phyloP scores from a whole-genome alignment of 1,140 invertebrate genomes.

The Piezodorus guildinii region DNA sequence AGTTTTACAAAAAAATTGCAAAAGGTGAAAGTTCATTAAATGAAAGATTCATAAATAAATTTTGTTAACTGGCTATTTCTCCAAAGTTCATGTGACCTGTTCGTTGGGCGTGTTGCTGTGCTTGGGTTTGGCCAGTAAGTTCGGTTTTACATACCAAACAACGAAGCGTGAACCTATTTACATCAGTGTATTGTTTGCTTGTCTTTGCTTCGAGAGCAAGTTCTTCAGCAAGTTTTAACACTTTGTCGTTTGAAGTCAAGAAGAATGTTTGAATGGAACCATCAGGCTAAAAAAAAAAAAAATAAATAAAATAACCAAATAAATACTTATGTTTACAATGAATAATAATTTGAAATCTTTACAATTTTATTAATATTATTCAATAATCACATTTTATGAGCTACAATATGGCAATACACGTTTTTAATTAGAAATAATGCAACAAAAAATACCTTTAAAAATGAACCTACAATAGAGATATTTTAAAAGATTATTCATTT shows the following conservation, averaged over 20 bases:
- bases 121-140: constrained; percentile 64
- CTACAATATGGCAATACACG: too few relatives aligned
- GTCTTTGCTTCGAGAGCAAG: constrained; percentile 77
- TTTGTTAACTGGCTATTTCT: constrained; percentile 44
- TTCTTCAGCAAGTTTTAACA: constrained; percentile 67
- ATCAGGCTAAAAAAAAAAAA: constrained; percentile 34
- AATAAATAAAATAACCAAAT: neutral
- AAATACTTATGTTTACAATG: neutral
- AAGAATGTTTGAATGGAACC: constrained; percentile 67
- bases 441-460: too few relatives aligned
- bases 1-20: constrained; percentile 4
- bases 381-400: too few relatives aligned
- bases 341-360: too few relatives aligned
- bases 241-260: constrained; percentile 53
- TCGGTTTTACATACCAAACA: constrained; percentile 65
- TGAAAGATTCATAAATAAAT: neutral
- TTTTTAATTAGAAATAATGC: too few relatives aligned
- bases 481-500: too few relatives aligned
- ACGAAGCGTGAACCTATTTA: constrained; percentile 71
- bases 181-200: constrained; percentile 78
- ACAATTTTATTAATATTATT: too few relatives aligned
- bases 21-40: neutral
- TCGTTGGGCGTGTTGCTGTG: constrained; percentile 68
- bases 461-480: too few relatives aligned
- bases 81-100: constrained; percentile 80